Percentiles rank a stretch among this genome's conserved stretches.
These are phyloP conservation scores for Drosophila subsilvestris DNA, from an alignment of 2,888 invertebrate genomes.

Conservation along the genomic window DNA sequence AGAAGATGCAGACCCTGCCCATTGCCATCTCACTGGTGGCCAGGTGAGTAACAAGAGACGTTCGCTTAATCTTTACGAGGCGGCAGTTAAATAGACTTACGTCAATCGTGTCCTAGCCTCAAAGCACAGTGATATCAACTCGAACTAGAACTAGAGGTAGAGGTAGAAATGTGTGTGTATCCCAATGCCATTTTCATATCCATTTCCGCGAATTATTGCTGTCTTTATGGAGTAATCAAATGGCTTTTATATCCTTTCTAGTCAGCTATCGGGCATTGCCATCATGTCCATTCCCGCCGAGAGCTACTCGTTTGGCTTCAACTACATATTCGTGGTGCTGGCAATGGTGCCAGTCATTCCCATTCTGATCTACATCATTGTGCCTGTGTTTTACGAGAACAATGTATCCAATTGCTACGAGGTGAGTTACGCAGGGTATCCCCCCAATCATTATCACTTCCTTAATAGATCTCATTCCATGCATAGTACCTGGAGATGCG, in stretches of 20 bases:
- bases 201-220: background rate
- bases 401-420: slow-evolving; percentile 85
- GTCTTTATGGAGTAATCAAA: background rate
- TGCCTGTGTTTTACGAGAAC: slow-evolving; percentile 85
- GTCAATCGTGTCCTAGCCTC: slow-evolving; percentile 29
- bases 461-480: background rate
- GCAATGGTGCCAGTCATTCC: slow-evolving; percentile 83
- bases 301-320: slow-evolving; percentile 85
- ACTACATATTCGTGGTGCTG: slow-evolving; percentile 83
- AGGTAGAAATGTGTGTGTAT: background rate
- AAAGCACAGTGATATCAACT: no score
- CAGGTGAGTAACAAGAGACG: slow-evolving; percentile 64
- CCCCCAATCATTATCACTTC: background rate
- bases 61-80: slow-evolving; percentile 20
- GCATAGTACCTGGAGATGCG: slow-evolving; percentile 81
- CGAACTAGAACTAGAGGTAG: slow-evolving; percentile 4
- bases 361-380: slow-evolving; percentile 81
- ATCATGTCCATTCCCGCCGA: slow-evolving; percentile 86
- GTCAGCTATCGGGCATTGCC: slow-evolving; percentile 86
- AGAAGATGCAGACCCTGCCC: slow-evolving; percentile 86
- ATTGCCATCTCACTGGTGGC: slow-evolving; percentile 88
- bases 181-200: background rate
- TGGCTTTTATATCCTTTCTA: slow-evolving; percentile 54
- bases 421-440: no score
- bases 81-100: slow-evolving; percentile 14